Percentiles rank a stretch among this genome's conserved stretches.
Conservation (phyloP, 2,113 vertebrate genomes). For the Paradisaea rubra region DNA sequence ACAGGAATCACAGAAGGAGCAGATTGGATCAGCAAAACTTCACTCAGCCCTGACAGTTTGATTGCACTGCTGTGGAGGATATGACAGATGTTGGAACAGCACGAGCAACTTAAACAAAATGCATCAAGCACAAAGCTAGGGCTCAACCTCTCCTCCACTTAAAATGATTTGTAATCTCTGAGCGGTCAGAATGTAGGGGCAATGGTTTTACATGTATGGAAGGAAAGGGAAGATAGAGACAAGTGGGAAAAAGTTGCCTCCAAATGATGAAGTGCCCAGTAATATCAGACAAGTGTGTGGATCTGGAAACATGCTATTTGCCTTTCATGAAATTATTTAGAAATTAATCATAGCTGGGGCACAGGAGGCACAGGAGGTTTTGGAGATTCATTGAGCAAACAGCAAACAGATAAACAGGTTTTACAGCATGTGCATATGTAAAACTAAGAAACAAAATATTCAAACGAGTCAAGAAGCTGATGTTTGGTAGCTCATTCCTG, state of each 20-base stretch:
- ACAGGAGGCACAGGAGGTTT: not conserved
- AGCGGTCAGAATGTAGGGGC: not conserved
- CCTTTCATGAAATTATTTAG: slow-evolving; percentile 20
- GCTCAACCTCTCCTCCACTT: not conserved
- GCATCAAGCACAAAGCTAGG: not conserved
- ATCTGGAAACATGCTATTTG: slow-evolving; percentile 6
- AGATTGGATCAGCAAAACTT: slow-evolving; percentile 48
- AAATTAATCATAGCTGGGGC: slow-evolving; percentile 19
- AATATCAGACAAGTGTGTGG: not conserved
- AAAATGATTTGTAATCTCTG: not conserved
- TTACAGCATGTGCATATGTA: not conserved
- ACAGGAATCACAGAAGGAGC: slow-evolving; percentile 42
- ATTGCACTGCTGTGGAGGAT: slow-evolving; percentile 38
- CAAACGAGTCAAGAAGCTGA: not conserved
- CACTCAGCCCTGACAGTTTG: slow-evolving; percentile 49
- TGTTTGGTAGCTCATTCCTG: not conserved
- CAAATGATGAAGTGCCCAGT: slow-evolving; percentile 7
- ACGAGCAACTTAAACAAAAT: slow-evolving; percentile 30
- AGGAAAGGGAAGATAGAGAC: not conserved
- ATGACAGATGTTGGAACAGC: slow-evolving; percentile 51
- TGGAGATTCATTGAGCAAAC: not conserved
- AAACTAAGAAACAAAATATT: not conserved
- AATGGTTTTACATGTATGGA: not conserved
- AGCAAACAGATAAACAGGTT: slow-evolving; percentile 18
- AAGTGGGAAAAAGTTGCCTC: not conserved